A percentile compares a stretch with the other conserved stretches of the same genome.
Conservation (phyloP, 2,888 invertebrate species). For the Lomographa bimaculata region DNA sequence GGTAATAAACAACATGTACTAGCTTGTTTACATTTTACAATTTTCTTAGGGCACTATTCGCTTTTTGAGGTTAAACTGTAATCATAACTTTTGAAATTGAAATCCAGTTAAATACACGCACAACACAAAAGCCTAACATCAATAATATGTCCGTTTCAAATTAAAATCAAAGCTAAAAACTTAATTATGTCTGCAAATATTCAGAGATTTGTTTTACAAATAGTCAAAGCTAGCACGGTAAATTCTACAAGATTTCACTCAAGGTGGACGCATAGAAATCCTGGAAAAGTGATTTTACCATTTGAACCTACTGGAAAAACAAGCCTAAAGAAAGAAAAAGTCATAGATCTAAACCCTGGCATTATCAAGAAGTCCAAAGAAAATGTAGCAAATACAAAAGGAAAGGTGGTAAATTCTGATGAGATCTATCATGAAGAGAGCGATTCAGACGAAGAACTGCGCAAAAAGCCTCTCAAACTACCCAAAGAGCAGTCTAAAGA, state of each 20-base stretch:
- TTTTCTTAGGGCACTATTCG: too few species aligned
- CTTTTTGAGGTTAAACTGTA: too few species aligned
- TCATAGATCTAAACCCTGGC: slow-evolving; percentile 59
- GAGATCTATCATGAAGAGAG: slow-evolving; percentile 16
- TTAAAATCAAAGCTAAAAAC: too few species aligned
- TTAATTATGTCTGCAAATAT: slow-evolving; percentile 45
- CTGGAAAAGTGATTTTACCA: slow-evolving; percentile 77
- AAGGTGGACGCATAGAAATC: slow-evolving; percentile 80
- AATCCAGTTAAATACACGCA: too few species aligned
- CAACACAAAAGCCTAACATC: too few species aligned
- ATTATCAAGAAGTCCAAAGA: slow-evolving; percentile 38
- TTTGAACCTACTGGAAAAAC: slow-evolving; percentile 57
- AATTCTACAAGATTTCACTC: slow-evolving; percentile 56
- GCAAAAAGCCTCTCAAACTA: not conserved
- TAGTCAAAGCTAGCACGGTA: slow-evolving; percentile 31
- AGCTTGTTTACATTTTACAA: too few species aligned
- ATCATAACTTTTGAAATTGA: too few species aligned
- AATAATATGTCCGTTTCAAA: too few species aligned
- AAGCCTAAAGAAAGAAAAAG: slow-evolving; percentile 63
- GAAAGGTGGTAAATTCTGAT: slow-evolving; percentile 28
- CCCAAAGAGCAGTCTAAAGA: slow-evolving; percentile 38
- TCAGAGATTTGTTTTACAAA: slow-evolving; percentile 36
- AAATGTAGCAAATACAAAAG: too few species aligned
- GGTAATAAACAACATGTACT: too few species aligned
- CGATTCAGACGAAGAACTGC: slow-evolving; percentile 5